Evolutionary conservation across 2,888 invertebrate species (phyloP).

Genomic region (Nineta flava): DNA sequence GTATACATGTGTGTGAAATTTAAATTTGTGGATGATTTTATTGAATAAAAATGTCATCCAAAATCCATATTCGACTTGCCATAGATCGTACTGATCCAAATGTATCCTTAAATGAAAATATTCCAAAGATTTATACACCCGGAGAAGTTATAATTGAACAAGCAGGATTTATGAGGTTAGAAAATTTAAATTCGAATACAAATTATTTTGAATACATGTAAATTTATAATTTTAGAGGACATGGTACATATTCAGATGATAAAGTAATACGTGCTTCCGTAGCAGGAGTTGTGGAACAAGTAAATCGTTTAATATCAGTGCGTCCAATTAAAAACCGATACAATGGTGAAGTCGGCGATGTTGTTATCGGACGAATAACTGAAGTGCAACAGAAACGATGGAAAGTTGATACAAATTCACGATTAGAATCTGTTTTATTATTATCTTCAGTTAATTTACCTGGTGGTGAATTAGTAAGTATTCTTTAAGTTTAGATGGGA

Average conservation of each 20-base stretch:
- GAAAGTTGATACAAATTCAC: constrained; percentile 89
- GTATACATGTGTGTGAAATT: too few relatives aligned
- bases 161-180: constrained; percentile 68
- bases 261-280: constrained; percentile 80
- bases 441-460: constrained; percentile 92
- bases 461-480: constrained; percentile 82
- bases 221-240: constrained; percentile 49
- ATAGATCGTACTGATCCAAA: constrained; percentile 45
- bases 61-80: constrained; percentile 46
- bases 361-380: constrained; percentile 84
- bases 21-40: too few relatives aligned
- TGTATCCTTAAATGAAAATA: constrained; percentile 35
- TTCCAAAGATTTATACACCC: constrained; percentile 62
- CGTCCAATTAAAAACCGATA: constrained; percentile 82
- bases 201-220: constrained; percentile 12
- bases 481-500: constrained; percentile 5
- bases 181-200: constrained; percentile 4
- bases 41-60: constrained; percentile 27
- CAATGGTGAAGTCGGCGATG: constrained; percentile 90
- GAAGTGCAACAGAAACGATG: constrained; percentile 90
- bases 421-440: constrained; percentile 71
- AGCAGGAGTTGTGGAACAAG: constrained; percentile 84
- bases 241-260: constrained; percentile 84
- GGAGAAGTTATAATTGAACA: constrained; percentile 76
- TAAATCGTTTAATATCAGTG: constrained; percentile 88